phyloP scores from a whole-genome alignment of 2,888 invertebrate species.

The Brachypalpus laphriformis region DNA sequence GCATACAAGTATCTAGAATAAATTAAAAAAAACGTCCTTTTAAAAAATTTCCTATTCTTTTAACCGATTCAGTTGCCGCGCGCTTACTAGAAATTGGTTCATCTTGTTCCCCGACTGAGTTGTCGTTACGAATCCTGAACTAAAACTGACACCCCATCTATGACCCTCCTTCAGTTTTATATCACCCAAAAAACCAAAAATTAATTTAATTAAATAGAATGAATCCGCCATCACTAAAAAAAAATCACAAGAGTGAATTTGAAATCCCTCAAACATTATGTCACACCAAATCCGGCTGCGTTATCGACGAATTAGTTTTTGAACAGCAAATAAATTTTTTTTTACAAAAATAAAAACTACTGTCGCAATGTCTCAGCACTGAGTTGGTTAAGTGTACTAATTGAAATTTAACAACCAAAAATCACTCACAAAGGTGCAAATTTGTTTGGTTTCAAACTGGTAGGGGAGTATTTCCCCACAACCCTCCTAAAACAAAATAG shows the following conservation, averaged over 20 bases:
- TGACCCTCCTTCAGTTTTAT: constrained; percentile 51
- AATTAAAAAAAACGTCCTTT: neutral
- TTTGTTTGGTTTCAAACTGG: constrained; percentile 38
- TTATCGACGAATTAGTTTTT: constrained; percentile 25
- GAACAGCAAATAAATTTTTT: constrained; percentile 8
- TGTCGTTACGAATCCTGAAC: constrained; percentile 39
- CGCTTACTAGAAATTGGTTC: constrained; percentile 79
- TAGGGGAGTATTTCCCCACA: constrained; percentile 32
- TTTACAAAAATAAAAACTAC: constrained; percentile 14
- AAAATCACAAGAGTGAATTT: constrained; percentile 20
- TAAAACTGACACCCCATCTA: constrained; percentile 52
- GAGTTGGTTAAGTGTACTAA: constrained; percentile 54
- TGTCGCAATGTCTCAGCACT: constrained; percentile 35
- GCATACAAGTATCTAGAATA: constrained; percentile 76
- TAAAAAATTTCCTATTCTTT: neutral
- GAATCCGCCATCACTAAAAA: constrained; percentile 1
- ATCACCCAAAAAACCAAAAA: constrained; percentile 14
- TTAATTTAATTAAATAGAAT: constrained; percentile 55
- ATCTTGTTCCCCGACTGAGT: constrained; percentile 71
- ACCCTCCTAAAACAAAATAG: neutral
- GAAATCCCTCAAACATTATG: constrained; percentile 30
- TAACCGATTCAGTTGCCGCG: neutral
- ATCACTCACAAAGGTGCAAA: constrained; percentile 51
- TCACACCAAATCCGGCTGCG: constrained; percentile 44
- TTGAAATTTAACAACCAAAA: constrained; percentile 40